Evolutionary conservation across 2,113 vertebrate genomes (phyloP).

Genomic region (Charadrius vociferus): DNA sequence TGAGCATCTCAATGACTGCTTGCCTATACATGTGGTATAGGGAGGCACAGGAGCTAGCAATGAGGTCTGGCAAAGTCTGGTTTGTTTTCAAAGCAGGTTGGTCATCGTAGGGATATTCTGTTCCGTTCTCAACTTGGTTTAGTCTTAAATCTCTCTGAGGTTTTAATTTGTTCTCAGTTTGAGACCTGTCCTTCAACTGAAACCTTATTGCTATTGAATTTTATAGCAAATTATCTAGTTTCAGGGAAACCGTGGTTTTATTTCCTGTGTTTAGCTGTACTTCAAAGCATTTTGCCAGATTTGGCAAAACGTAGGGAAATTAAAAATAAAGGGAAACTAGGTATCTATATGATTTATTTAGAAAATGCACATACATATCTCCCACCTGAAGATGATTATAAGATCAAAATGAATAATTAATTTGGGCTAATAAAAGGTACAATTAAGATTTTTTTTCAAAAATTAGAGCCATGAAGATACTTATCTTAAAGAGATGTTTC

Average conservation of each 20-base stretch:
- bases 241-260: neutral
- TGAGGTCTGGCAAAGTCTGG: neutral
- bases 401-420: neutral
- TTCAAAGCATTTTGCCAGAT: neutral
- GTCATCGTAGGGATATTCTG: neutral
- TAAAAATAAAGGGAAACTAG: neutral
- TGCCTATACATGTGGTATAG: rapidly evolving
- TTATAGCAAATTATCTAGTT: neutral
- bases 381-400: neutral
- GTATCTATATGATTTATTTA: neutral
- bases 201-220: neutral
- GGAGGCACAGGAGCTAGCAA: neutral
- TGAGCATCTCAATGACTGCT: neutral
- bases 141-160: neutral
- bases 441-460: neutral
- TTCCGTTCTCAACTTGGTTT: neutral
- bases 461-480: neutral
- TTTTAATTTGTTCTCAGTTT: neutral
- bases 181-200: neutral
- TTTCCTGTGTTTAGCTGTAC: neutral
- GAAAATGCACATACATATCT: neutral
- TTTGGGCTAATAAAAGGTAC: neutral
- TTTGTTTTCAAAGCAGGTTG: neutral
- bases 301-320: neutral
- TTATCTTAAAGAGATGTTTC: neutral